Percentiles rank a stretch among this genome's conserved stretches.
Evolutionary conservation across 2,113 vertebrate species (phyloP).

Genomic region (Triplophysa siluroides): DNA sequence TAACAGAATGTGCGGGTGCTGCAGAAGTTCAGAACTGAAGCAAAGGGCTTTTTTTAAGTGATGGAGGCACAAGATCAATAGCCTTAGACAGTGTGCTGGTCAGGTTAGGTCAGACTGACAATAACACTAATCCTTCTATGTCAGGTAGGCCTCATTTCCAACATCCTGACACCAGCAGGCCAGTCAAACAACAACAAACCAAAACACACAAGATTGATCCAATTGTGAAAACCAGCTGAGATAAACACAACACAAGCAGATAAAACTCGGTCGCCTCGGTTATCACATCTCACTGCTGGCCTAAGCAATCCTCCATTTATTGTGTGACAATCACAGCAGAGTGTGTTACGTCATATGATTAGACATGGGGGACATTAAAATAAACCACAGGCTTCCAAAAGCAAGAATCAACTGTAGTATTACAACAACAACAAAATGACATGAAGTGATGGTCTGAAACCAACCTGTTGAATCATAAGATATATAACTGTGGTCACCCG

Average conservation of each 20-base stretch:
- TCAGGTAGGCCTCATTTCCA: background rate
- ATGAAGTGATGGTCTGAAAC: background rate
- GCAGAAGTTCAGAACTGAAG: too few relatives aligned
- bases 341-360: background rate
- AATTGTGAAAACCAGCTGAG: conserved; percentile 1
- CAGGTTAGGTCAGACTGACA: conserved; percentile 1
- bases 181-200: background rate
- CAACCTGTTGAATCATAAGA: conserved; percentile 42
- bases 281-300: conserved; percentile 17
- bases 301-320: background rate
- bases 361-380: background rate
- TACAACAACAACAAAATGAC: background rate
- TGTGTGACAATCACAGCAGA: background rate
- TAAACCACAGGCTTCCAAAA: background rate
- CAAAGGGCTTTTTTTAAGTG: too few relatives aligned
- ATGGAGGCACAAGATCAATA: too few relatives aligned
- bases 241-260: conserved; percentile 5
- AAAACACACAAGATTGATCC: background rate
- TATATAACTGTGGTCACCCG: background rate
- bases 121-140: conserved; percentile 11
- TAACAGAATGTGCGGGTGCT: too few relatives aligned
- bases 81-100: background rate
- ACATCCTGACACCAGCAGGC: background rate
- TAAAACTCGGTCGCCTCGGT: background rate
- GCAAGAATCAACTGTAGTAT: background rate